Base-by-base conservation (phyloP, 2,113 vertebrate genomes). In the Vidua chalybeata region DNA sequence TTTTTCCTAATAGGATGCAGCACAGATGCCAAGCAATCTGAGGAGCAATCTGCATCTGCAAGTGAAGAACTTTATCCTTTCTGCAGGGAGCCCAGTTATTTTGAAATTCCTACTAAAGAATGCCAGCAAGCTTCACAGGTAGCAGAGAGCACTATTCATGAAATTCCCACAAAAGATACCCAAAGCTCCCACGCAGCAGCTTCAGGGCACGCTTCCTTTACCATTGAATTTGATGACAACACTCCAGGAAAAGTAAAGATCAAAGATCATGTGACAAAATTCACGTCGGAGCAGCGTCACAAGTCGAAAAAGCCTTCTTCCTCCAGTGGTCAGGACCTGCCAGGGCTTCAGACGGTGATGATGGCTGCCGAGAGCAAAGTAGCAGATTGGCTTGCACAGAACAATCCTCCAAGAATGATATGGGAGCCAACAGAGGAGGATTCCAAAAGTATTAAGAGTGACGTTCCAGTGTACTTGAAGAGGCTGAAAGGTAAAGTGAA, bases 301-400 rank as follows among this genome's bases (percentile, higher is more conserved):
- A 99, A 99, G 83, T 98, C 98, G 45, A 99, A 99, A 95, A 99
- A 99, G 94, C 95, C 97, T 84, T 96, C 97, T 85, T 97, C 97
- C 43, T 95, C 97, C 58, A 97, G 97, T 31, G 97, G 98, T 24
- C 98, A 98, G 96, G 99, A 99, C 94, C 97, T 99, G 77, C 98
- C 98, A n/a, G 99, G 98, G 8, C 98, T 99, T 92, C 99, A 99
- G 84, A 99, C 98, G 1, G 99, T 99, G 83, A 99, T 99, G 98
- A 99, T 99, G 98, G 99, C 99, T 1, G 99, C 99, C 0, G 99
- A 99, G 94, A 99, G 98, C 97, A 99, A 99, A 98, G 99, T 99
- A 41, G 99, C 99, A 15, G 99, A 99, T 96, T 99, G 99, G 99
- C 98, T 99, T 83, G 99, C 99, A 37, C 99, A 99, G 95, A 99